phyloP scores from a whole-genome alignment of 2,888 invertebrate genomes.

The Dyspetes luteomarginatus region DNA sequence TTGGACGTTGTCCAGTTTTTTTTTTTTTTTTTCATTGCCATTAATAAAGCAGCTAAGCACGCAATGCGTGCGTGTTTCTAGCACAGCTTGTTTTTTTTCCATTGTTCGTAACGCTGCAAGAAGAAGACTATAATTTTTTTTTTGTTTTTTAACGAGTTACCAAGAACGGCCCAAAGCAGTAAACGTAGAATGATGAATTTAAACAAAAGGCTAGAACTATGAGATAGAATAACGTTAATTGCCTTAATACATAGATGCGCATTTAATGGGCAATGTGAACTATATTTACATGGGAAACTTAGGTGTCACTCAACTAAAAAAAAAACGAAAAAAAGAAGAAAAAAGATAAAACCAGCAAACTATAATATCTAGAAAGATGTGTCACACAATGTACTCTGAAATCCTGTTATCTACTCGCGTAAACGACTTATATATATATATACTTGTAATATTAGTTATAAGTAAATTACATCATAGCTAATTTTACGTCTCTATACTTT shows the following conservation, averaged over 20 bases:
- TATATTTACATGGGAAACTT: slow-evolving; percentile 41
- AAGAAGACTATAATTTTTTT: not conserved
- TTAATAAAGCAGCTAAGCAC: not conserved
- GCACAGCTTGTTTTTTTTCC: slow-evolving; percentile 29
- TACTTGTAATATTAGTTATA: slow-evolving; percentile 26
- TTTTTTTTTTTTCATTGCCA: slow-evolving; percentile 8
- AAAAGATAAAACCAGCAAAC: not conserved
- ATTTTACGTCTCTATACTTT: slow-evolving; percentile 21
- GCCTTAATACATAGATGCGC: slow-evolving; percentile 74
- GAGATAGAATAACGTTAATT: slow-evolving; percentile 64
- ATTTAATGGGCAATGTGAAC: slow-evolving; percentile 63
- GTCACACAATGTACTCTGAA: slow-evolving; percentile 21
- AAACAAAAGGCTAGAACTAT: slow-evolving; percentile 18
- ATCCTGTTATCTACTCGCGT: slow-evolving; percentile 33
- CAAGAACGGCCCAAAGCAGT: slow-evolving; percentile 17
- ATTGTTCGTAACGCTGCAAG: slow-evolving; percentile 18
- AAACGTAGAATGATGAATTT: slow-evolving; percentile 23
- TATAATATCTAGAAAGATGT: slow-evolving; percentile 22
- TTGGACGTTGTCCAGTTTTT: slow-evolving; percentile 48
- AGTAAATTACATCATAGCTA: not conserved
- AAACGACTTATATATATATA: slow-evolving; percentile 20
- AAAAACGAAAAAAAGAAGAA: slow-evolving; percentile 1
- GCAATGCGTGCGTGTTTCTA: slow-evolving; percentile 1
- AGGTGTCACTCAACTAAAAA: slow-evolving; percentile 6
- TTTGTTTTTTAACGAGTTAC: not conserved